Conservation (phyloP, 1,140 invertebrate genomes). For the Drosophila mauritiana region DNA sequence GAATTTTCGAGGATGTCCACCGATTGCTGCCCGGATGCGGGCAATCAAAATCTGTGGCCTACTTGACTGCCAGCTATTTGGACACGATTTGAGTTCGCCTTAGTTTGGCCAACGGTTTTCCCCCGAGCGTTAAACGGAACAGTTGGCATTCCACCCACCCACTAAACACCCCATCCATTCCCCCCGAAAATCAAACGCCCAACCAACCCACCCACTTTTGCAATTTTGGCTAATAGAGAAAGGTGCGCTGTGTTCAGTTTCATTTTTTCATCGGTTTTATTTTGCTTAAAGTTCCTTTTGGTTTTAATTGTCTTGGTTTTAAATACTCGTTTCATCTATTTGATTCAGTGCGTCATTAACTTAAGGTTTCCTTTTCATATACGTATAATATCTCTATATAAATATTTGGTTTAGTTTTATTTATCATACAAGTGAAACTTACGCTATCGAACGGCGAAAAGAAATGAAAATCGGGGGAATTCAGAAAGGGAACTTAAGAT, state of each 20-base stretch:
- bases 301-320: constrained; percentile 74
- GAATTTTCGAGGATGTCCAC: constrained; percentile 39
- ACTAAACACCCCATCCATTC: background rate
- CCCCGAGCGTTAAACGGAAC: constrained; percentile 22
- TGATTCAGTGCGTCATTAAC: constrained; percentile 83
- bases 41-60: constrained; percentile 51
- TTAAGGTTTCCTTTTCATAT: constrained; percentile 61
- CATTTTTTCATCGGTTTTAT: constrained; percentile 55
- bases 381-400: constrained; percentile 65
- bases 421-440: constrained; percentile 81
- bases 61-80: constrained; percentile 52
- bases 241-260: constrained; percentile 27
- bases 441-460: constrained; percentile 42
- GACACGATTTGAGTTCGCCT: constrained; percentile 30
- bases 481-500: constrained; percentile 21
- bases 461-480: constrained; percentile 10
- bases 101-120: constrained; percentile 39
- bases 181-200: background rate
- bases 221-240: constrained; percentile 6
- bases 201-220: background rate
- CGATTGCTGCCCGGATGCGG: constrained; percentile 43
- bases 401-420: constrained; percentile 63
- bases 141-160: background rate
- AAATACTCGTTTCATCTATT: constrained; percentile 83
- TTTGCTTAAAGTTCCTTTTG: constrained; percentile 64